Conservation (phyloP, 2,113 vertebrate genomes). For the Halichoeres trimaculatus region DNA sequence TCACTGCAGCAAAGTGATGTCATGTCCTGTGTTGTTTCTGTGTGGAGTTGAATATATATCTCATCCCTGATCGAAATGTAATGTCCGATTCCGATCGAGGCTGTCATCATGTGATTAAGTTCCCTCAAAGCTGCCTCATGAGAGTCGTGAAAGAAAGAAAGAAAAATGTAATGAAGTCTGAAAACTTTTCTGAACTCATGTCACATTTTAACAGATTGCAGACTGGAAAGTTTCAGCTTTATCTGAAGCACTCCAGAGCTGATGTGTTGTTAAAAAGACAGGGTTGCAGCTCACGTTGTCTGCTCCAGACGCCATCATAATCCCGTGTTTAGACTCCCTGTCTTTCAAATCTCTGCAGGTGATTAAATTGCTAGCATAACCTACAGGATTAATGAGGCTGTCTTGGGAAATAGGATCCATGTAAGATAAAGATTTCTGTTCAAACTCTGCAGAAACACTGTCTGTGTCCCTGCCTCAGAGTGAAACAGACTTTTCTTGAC, state of each 20-base stretch:
- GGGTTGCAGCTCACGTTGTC: background rate
- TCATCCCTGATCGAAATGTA: too few species aligned
- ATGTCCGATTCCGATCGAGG: too few species aligned
- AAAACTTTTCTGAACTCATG: too few species aligned
- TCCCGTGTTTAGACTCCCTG: slow-evolving; percentile 1
- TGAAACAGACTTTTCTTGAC: background rate
- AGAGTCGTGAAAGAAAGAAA: too few species aligned
- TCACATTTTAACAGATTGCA: background rate
- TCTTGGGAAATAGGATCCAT: background rate
- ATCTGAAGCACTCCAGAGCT: background rate
- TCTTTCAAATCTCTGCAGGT: slow-evolving; percentile 10
- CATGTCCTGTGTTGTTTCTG: too few species aligned
- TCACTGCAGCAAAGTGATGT: too few species aligned
- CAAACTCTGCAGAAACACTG: background rate
- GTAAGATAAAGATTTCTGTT: background rate
- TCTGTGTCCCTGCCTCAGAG: background rate
- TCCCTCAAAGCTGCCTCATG: too few species aligned
- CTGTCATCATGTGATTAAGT: too few species aligned
- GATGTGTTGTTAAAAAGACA: background rate
- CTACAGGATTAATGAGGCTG: slow-evolving; percentile 20
- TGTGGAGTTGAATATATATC: too few species aligned
- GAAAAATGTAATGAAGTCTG: too few species aligned
- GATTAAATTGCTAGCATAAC: slow-evolving; percentile 18
- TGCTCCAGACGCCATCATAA: background rate
- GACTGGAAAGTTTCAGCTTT: background rate